Percentiles rank a stretch among this genome's conserved stretches.
phyloP scores from a whole-genome alignment of 2,888 invertebrate genomes.

The Andrena marginata region DNA sequence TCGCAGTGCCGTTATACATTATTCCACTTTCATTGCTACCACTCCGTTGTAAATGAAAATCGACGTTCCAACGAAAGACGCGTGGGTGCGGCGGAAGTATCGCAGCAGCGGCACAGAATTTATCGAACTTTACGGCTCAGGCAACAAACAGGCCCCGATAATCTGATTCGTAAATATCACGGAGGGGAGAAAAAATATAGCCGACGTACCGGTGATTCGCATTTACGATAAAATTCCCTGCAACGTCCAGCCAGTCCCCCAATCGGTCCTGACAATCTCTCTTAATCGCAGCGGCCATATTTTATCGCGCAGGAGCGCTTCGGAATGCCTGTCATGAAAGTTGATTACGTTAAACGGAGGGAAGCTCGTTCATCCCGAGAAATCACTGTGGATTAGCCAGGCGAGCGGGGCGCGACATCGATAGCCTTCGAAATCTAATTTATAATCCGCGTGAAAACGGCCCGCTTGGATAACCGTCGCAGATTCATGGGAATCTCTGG shows the following conservation, averaged over 20 bases:
- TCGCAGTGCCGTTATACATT: not conserved
- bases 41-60: not conserved
- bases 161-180: slow-evolving; percentile 29
- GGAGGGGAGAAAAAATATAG: not conserved
- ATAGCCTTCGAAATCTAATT: slow-evolving; percentile 1
- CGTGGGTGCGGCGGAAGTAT: not conserved
- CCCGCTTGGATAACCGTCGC: not conserved
- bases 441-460: not conserved
- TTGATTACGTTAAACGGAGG: not conserved
- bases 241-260: not conserved
- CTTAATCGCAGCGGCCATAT: not conserved
- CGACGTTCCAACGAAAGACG: not conserved
- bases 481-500: not conserved
- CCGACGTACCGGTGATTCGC: not conserved
- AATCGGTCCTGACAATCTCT: not conserved
- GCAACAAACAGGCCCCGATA: slow-evolving; percentile 18
- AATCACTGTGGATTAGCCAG: not conserved
- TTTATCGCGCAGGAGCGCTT: not conserved
- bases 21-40: slow-evolving; percentile 23
- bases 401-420: not conserved
- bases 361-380: not conserved
- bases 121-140: slow-evolving; percentile 18
- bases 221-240: slow-evolving; percentile 11
- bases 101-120: slow-evolving; percentile 14
- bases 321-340: not conserved